Evolutionary conservation across 2,797 vertebrate species (phyloP), one percentile per base, ranked within the genome.

Genomic region (Trachurus trachurus): DNA sequence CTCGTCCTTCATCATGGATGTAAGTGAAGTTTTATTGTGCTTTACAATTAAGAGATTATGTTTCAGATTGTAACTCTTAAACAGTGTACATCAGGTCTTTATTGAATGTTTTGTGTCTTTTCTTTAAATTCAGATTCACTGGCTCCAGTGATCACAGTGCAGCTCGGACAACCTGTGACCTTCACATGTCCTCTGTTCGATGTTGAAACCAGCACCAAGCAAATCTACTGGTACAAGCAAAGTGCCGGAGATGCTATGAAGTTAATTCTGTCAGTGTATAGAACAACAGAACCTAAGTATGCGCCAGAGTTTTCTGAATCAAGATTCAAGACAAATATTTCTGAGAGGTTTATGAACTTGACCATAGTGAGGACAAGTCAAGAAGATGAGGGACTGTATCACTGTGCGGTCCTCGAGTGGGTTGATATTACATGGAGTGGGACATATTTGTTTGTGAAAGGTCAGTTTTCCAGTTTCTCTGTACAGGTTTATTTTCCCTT

Each of bases 381-480:
- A 29, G 66, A 82, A 9, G 80, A 87, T 40, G 82, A 82, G 16
- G 85, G 73, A 62, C 47, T 78, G 40, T 84, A 87, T 63, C 85
- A 85, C 72, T 84, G 85, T 68, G 69, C 0, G 6, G 0, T 22
- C 4, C 0, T 0, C 0, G 69, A 65, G 1, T 82, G 76, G 75
- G 0, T 1, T 0, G 8, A 1, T 2, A 11, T 7, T 8, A 0
- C 2, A 4, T 81, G 66, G 72, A 61, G 22, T 26, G 62, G 56
- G 10, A 50, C 66, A n/a, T 81, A 71, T 49, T 26, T 81, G 12
- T 34, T 31, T 17, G 26, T 81, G 34, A 81, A 62, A 81, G 67
- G 72, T 80, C 59, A 75, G 10, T 12, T 12, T 49, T 42, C 11
- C 40, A 42, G 40, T 12, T 4, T 42, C 11, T 42, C 10, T 42